Evolutionary conservation across 2,113 vertebrate genomes (phyloP), one percentile per base, ranked within the genome.

Genomic region (Callospermophilus lateralis): DNA sequence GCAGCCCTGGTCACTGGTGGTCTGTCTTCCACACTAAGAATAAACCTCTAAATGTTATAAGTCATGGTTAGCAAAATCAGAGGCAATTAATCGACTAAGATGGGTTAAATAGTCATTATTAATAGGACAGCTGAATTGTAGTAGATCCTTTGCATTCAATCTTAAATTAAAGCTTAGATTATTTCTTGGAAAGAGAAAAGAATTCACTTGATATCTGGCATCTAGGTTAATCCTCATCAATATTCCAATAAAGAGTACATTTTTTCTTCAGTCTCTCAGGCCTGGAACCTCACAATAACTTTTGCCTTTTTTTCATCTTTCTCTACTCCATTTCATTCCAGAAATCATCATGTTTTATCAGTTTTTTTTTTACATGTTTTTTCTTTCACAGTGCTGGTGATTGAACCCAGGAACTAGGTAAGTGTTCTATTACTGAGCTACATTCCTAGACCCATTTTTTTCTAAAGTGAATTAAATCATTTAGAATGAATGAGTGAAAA

Each of bases 1-100:
- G 87, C 92, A 88, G 84, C 93, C 90, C 48, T 92, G 9, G 95
- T 76, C 53, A 90, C 85, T 94, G 39, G 58, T 94, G 93, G 84
- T 53, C 87, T 80, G 61, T 42, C 63, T 42, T 42, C 37, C 70
- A 90, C 7, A 48, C 5, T 3, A 10, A 3, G 0, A 0, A 1
- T 74, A 83, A 7, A 1, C 68, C 85, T 73, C 30, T 96, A 67
- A 88, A 80, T 96, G 74, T 68, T 77, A 72, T 77, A 72, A 84
- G 37, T 63, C 84, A 34, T 53, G 73, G 92, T 96, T 72, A 89
- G 24, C 76, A 63, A 97, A 93, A 94, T 3, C 12, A 26, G 8
- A 61, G 6, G 11, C n/a, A 32, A 51, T 79, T 61, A 51, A n/a
- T 84, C 84, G 86, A 72, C 87, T 95, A 61, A 77, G 94, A 94